Conservation (phyloP, 2,113 vertebrate genomes). For the Pycnonotus jocosus region DNA sequence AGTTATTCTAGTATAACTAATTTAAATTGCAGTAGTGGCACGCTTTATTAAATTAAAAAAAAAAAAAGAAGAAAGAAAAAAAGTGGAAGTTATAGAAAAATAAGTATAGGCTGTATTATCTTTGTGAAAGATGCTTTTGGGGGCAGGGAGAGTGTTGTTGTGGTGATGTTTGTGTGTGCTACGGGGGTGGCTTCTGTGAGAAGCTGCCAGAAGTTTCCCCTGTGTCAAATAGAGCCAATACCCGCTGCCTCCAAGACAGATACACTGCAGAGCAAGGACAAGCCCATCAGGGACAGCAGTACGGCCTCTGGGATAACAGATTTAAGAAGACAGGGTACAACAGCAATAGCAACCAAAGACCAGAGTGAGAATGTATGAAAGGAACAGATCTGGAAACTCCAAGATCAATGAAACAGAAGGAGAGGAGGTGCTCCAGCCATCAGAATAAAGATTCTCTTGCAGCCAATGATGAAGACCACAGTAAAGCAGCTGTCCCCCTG, state of each 20-base stretch:
- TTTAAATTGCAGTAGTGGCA: background rate
- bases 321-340: background rate
- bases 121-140: background rate
- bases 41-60: background rate
- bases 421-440: background rate
- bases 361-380: background rate
- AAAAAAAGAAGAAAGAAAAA: background rate
- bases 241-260: background rate
- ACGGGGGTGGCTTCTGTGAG: background rate
- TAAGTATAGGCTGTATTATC: background rate
- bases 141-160: background rate
- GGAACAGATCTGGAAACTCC: background rate
- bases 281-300: background rate
- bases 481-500: background rate
- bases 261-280: background rate
- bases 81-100: background rate
- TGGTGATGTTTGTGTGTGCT: background rate
- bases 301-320: background rate
- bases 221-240: background rate
- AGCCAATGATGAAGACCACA: accelerated
- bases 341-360: background rate
- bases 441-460: background rate
- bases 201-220: background rate
- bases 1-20: background rate
- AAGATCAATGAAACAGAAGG: background rate